These are phyloP conservation scores for Myopa tessellatipennis DNA, from an alignment of 2,888 invertebrate genomes.

Conservation along the genomic window DNA sequence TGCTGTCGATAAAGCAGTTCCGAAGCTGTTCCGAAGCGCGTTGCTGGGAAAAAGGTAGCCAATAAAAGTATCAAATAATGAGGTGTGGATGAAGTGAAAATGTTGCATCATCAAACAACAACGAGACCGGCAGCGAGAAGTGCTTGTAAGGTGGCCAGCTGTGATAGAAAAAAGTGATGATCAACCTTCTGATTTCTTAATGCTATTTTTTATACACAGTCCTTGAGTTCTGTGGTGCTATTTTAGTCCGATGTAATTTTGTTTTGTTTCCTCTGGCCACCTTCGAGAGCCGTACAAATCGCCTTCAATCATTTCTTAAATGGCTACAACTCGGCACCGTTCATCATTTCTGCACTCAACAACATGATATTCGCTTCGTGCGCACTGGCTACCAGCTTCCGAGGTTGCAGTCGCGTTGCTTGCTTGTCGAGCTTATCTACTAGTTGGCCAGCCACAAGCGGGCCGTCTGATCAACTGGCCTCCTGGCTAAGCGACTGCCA, in stretches of 20 bases:
- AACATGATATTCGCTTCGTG: conserved; percentile 32
- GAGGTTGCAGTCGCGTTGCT: conserved; percentile 2
- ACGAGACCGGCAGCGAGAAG: background rate
- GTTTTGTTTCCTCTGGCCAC: conserved; percentile 7
- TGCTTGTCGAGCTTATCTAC: conserved; percentile 21
- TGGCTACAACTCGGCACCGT: conserved; percentile 18
- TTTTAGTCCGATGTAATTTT: background rate
- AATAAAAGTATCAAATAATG: conserved; percentile 16
- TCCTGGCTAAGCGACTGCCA: background rate
- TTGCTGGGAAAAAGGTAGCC: background rate
- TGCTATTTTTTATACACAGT: background rate
- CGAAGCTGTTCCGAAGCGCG: background rate
- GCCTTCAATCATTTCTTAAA: conserved; percentile 34
- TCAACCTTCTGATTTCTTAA: background rate
- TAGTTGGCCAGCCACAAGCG: background rate
- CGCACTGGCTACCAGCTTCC: conserved; percentile 30
- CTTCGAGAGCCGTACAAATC: conserved; percentile 6
- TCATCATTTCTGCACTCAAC: conserved; percentile 21
- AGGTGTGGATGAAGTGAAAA: conserved; percentile 36
- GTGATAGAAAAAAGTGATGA: background rate
- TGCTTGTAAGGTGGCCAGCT: background rate
- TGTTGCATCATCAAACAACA: conserved; percentile 2
- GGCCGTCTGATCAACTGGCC: too few species aligned
- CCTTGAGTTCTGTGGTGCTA: background rate
- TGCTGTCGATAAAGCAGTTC: conserved; percentile 31